A percentile compares a stretch with the other conserved stretches of the same genome.
Evolutionary conservation across 2,888 invertebrate genomes (phyloP).

Genomic region (Apotomis betuletana): DNA sequence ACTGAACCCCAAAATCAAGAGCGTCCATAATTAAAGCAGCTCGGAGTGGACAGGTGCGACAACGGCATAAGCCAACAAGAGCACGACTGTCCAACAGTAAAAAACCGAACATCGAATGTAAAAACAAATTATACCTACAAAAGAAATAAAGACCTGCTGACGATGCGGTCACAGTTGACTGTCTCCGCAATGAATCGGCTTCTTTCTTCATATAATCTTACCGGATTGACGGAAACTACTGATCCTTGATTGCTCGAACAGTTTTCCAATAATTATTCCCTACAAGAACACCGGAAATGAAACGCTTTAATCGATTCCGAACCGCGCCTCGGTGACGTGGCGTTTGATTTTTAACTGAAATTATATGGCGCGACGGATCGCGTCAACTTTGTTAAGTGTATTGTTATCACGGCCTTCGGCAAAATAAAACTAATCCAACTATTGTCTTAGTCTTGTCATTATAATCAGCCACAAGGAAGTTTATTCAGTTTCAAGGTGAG

Average conservation of each 20-base stretch:
- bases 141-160: constrained; percentile 77
- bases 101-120: constrained; percentile 71
- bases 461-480: constrained; percentile 78
- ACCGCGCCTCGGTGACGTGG: constrained; percentile 77
- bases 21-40: constrained; percentile 77
- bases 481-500: constrained; percentile 77
- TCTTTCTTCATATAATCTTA: constrained; percentile 68
- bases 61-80: constrained; percentile 62
- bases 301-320: constrained; percentile 80
- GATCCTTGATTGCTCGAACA: constrained; percentile 76
- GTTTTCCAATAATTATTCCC: constrained; percentile 78
- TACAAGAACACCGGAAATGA: constrained; percentile 80
- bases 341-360: constrained; percentile 79
- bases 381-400: constrained; percentile 77
- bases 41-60: constrained; percentile 63
- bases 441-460: constrained; percentile 81
- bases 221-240: constrained; percentile 70
- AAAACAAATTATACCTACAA: constrained; percentile 76
- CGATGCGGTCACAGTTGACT: constrained; percentile 82
- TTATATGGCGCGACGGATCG: constrained; percentile 80
- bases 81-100: constrained; percentile 57
- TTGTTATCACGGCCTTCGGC: constrained; percentile 76
- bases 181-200: constrained; percentile 74
- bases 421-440: constrained; percentile 80
- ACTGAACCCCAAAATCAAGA: constrained; percentile 64